Evolutionary conservation across 2,888 invertebrate species (phyloP), one percentile per base, ranked within the genome.

Genomic region (Neocrepidodera transversa): DNA sequence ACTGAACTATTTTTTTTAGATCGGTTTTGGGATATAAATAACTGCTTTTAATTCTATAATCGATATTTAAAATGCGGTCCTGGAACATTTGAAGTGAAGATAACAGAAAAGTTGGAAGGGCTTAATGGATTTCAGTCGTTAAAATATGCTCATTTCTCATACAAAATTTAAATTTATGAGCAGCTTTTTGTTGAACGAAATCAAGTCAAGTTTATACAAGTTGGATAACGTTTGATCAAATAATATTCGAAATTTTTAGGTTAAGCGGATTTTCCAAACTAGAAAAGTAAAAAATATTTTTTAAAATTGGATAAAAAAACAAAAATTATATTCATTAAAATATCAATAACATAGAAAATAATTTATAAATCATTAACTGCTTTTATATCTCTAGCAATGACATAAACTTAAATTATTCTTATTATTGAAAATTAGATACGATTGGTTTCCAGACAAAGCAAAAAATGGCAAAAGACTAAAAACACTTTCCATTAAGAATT

Each of bases 51-150:
- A n/a, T n/a, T n/a, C n/a, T n/a, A n/a, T n/a, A n/a, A n/a, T n/a
- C n/a, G n/a, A n/a, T n/a, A n/a, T n/a, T n/a, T n/a, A n/a, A n/a
- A n/a, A n/a, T n/a, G n/a, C n/a, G n/a, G n/a, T n/a, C n/a, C n/a
- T n/a, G n/a, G n/a, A n/a, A n/a, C n/a, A n/a, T n/a, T 23, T 23
- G 6, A 23, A 32, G 11, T 32, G 2, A 13, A 51, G 40, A 71
- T 71, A 70, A 71, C 68, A 61, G 60, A 65, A 71, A 74, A 74
- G 70, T 73, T 74, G 69, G 69, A 38, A 67, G 65, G 67, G 66
- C 68, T 70, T 74, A 73, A 74, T 74, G 74, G 72, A 72, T 71
- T 74, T 73, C 64, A 65, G 66, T 66, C 68, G 71, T 72, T 71
- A 69, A 72, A 74, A 59, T 72, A 73, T 74, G 71, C 71, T 71